Base-by-base conservation (phyloP, 53 echinoderm and acorn worm species). In the Zoroaster sp. region DNA sequence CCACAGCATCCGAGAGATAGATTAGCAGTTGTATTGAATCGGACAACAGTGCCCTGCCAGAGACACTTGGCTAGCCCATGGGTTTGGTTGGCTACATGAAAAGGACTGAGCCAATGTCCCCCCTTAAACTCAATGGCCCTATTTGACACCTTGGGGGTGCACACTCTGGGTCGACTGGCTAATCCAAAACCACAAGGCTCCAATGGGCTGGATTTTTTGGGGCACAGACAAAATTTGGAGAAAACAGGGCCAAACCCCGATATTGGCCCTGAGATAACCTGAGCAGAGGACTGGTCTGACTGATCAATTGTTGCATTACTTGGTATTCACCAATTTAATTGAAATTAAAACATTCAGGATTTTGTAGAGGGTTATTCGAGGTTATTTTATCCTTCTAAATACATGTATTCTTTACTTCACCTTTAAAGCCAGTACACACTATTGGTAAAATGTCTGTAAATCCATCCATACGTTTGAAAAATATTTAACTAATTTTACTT, bases 151-250 rank as follows among this genome's bases (percentile, higher is more conserved):
- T 65, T 5, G 20, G 68, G 43, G 82, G 46, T 8, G 44, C 40
- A 17, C 40, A 65, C 30, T 18, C 25, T 66, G 33, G 82, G 75
- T 75, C n/a, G 75, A 75, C 34, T 45, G 49, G 15, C 78, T 78
- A 32, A 63, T 37, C 17, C 40, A 65, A 66, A 82, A 82, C 82
- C 82, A 35, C 82, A 82, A 67, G 45, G 17, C 31, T 82, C 82
- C 65, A 12, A 41, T 42, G 28, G 15, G 7, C 5, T 6, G 55
- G 25, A 7, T 20, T 15, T 40, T 21, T 21, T 15, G 11, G 28
- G 32, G 82, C 43, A 28, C 68, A 82, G 82, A 82, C 32, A 4
- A 63, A 59, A 25, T 5, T 79, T 79, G 35, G 8, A 40, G 63
- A 79, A 77, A 47, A 79, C 51, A 36, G 35, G 38, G 71, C 38